Conservation (phyloP, 2,797 vertebrate species). For the Enteromius paludinosus region DNA sequence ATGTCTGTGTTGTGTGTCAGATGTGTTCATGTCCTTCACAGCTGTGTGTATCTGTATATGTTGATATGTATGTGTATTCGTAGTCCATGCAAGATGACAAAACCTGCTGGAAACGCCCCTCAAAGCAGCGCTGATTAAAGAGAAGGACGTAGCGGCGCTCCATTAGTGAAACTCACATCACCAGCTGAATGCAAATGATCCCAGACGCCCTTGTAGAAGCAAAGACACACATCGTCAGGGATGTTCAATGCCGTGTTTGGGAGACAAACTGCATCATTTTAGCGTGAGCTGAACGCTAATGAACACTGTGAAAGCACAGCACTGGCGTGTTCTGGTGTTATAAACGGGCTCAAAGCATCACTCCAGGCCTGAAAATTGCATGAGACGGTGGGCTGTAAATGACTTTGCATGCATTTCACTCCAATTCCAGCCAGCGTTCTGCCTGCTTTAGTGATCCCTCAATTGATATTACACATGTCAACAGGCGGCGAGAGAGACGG, state of each 20-base stretch:
- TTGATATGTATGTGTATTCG: not conserved
- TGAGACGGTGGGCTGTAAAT: not conserved
- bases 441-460: constrained; percentile 39
- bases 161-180: not conserved
- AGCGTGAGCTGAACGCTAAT: not conserved
- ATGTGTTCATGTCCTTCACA: not conserved
- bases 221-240: not conserved
- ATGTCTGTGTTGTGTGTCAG: not conserved
- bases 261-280: not conserved
- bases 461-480: constrained; percentile 35
- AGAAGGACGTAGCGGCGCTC: not conserved
- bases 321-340: not conserved
- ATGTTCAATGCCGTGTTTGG: not conserved
- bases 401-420: constrained; percentile 5
- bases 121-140: not conserved
- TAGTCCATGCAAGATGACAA: not conserved
- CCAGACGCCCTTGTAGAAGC: not conserved
- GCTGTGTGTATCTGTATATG: constrained; percentile 39
- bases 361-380: not conserved
- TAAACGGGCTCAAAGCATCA: not conserved
- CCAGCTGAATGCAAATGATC: not conserved
- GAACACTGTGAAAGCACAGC: not conserved
- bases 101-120: not conserved
- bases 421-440: constrained; percentile 36
- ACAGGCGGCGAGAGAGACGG: not conserved